Base-by-base conservation (phyloP, 2,888 invertebrate species). In the Dendrolimus houi region DNA sequence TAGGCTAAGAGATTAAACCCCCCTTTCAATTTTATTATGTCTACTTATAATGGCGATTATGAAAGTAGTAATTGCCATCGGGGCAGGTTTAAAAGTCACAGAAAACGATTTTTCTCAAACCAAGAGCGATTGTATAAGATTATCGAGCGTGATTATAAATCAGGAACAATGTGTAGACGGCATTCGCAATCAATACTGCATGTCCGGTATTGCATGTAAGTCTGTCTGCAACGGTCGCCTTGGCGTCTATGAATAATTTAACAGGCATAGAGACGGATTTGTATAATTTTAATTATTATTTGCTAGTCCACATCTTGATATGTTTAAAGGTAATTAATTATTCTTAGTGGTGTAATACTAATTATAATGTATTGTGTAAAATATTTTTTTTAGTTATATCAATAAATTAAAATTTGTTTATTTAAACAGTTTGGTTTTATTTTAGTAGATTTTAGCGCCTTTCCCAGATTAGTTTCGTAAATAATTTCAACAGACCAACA, bases 351-450 rank as follows among this genome's bases (percentile, higher is more conserved):
- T 88, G 85, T 88, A 89, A 87, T 83, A 90, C 88, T 90, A 90
- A 90, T 87, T 86, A 85, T 87, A 87, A 87, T 86, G 87, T 89
- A 87, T 85, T 86, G 85, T 90, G 88, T 87, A 88, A 87, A 87
- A 87, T 85, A 87, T 87, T 86, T 87, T 87, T 87, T 87, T 87
- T 84, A 79, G 81, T 86, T 85, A 85, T 87, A 88, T 87, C 88
- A 89, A 88, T 90, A 88, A 89, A 89, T 89, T 88, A 87, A 88
- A 89, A 87, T 88, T 90, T 90, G 89, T 89, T 90, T 89, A 90
- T 87, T 90, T 90, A 81, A 85, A 64, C 69, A 70, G 71, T 64
- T 74, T 71, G 65, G 75, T 83, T 81, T 83, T 75, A 77, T 81
- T 81, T 71, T 56, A 29, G 47, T 47, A 47, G 47, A 29, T 47